These are phyloP conservation scores for Acanthosoma haemorrhoidale DNA, from an alignment of 2,888 invertebrate species.

Conservation along the genomic window DNA sequence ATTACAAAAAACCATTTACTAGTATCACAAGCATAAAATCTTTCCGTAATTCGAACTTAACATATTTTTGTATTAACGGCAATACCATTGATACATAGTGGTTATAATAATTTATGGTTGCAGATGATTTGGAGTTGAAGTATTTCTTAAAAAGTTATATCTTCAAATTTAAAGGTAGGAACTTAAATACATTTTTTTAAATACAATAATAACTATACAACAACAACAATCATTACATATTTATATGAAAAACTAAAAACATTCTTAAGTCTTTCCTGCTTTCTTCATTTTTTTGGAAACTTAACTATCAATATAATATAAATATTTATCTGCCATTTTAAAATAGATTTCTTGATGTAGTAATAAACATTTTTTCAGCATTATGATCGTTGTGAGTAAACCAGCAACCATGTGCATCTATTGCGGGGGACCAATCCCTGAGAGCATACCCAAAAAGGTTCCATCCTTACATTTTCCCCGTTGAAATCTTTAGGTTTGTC, in stretches of 20 bases:
- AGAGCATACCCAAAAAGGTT: neutral
- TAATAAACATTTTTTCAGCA: too few species aligned
- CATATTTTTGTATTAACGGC: too few species aligned
- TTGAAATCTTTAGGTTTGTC: neutral
- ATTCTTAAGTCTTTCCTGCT: too few species aligned
- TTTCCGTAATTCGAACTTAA: too few species aligned
- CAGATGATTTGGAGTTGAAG: too few species aligned
- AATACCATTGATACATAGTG: neutral
- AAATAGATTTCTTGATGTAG: too few species aligned
- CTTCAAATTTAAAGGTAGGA: neutral
- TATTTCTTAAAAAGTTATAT: too few species aligned
- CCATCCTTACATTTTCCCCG: too few species aligned
- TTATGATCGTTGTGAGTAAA: too few species aligned
- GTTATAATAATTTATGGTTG: neutral
- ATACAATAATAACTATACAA: neutral
- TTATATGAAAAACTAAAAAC: neutral
- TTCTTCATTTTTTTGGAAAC: too few species aligned
- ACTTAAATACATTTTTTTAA: neutral
- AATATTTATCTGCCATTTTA: too few species aligned
- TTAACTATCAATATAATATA: too few species aligned
- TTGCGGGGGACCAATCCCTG: neutral
- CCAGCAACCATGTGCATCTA: neutral
- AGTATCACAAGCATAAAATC: neutral
- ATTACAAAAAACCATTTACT: neutral
- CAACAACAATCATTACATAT: neutral